These are phyloP conservation scores for Agonopterix subpropinquella DNA, from an alignment of 2,888 invertebrate genomes.

Conservation along the genomic window DNA sequence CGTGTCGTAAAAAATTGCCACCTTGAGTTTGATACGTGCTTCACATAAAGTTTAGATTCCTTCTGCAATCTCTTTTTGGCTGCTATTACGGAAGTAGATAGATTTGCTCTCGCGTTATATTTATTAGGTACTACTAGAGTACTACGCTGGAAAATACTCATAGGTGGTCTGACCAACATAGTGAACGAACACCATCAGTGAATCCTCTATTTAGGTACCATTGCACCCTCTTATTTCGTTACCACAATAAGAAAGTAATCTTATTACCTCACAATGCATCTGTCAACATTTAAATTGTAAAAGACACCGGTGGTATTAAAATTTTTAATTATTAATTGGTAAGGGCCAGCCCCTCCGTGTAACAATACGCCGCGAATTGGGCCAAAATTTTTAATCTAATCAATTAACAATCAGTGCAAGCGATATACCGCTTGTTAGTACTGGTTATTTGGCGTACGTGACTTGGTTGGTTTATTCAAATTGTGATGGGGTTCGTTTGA, in stretches of 20 bases:
- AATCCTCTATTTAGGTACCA: not conserved
- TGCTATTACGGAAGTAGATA: no score
- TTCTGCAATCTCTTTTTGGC: no score
- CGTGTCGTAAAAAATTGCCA: slow-evolving; percentile 19
- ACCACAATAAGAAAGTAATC: slow-evolving; percentile 7
- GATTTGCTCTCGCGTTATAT: no score
- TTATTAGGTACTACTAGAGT: no score
- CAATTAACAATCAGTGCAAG: slow-evolving; percentile 76
- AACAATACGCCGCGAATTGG: slow-evolving; percentile 64
- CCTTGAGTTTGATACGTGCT: slow-evolving; percentile 8
- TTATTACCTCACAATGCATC: slow-evolving; percentile 23
- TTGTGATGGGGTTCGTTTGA: slow-evolving; percentile 57
- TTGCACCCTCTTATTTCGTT: not conserved
- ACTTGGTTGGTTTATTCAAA: slow-evolving; percentile 64
- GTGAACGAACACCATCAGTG: no score
- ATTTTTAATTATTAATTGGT: slow-evolving; percentile 59
- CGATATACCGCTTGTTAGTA: slow-evolving; percentile 73
- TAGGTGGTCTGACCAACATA: no score
- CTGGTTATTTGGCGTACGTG: slow-evolving; percentile 72
- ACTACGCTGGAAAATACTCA: no score
- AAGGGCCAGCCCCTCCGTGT: slow-evolving; percentile 41
- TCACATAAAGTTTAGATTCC: not conserved
- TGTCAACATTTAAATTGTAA: slow-evolving; percentile 65
- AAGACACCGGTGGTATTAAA: slow-evolving; percentile 57
- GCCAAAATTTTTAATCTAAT: slow-evolving; percentile 73